Conservation (phyloP, 2,113 vertebrate genomes). For the Trachemys scripta region DNA sequence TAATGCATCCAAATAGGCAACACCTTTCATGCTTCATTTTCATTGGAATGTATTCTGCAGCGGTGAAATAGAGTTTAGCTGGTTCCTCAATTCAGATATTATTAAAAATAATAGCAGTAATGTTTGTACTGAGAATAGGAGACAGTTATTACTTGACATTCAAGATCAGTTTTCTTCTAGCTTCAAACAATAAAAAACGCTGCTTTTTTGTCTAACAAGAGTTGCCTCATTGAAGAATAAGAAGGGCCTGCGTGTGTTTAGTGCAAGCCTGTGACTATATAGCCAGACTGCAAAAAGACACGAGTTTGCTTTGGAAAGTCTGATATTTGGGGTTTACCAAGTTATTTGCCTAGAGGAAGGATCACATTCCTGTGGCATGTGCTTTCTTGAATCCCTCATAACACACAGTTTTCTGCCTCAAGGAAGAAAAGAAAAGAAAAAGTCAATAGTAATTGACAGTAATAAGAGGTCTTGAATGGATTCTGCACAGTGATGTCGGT, state of each 20-base stretch:
- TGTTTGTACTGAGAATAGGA: conserved; percentile 2
- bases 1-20: background rate
- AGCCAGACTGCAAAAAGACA: conserved; percentile 31
- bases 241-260: conserved; percentile 12
- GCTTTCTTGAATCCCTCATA: conserved; percentile 68
- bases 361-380: conserved; percentile 74
- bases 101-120: conserved; percentile 34
- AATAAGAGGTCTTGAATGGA: background rate
- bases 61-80: background rate
- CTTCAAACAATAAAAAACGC: background rate
- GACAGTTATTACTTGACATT: conserved; percentile 32
- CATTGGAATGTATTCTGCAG: background rate
- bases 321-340: conserved; percentile 62
- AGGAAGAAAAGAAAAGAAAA: background rate
- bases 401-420: background rate
- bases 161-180: background rate
- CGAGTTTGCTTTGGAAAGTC: conserved; percentile 55
- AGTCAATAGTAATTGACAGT: conserved; percentile 18
- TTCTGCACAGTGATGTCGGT: background rate
- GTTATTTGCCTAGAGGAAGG: conserved; percentile 68
- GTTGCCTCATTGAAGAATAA: conserved; percentile 13
- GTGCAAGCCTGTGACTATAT: background rate
- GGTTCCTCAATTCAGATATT: background rate
- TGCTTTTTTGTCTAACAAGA: background rate
- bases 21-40: background rate